These are phyloP conservation scores for Leucoraja ocellata DNA, from an alignment of 2,797 vertebrate species.

Conservation along the genomic window DNA sequence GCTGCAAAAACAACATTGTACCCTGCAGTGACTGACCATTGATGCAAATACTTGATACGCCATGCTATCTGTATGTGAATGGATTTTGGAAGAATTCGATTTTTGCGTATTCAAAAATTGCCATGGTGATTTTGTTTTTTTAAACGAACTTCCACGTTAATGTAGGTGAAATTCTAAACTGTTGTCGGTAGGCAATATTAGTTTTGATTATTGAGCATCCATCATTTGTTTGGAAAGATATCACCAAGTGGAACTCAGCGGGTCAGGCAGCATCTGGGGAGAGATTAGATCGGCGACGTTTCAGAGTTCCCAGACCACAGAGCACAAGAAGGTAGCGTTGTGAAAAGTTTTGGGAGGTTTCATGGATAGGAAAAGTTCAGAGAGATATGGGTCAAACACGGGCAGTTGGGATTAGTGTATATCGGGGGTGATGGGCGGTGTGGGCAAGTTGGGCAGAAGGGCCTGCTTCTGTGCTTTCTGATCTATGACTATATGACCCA, in stretches of 20 bases:
- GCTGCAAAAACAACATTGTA: background rate
- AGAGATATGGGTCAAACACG: too few species aligned
- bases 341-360: too few species aligned
- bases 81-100: background rate
- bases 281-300: too few species aligned
- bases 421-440: too few species aligned
- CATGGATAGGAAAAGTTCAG: too few species aligned
- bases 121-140: too few species aligned
- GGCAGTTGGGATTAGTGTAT: too few species aligned
- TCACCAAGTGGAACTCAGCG: too few species aligned
- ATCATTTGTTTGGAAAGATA: background rate
- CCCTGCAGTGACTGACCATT: background rate
- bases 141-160: background rate
- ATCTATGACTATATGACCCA: background rate
- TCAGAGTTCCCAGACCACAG: background rate
- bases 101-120: background rate
- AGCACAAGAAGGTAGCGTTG: background rate
- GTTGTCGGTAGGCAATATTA: background rate
- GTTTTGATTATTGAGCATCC: background rate
- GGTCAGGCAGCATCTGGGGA: too few species aligned
- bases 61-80: background rate
- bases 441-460: too few species aligned
- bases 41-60: background rate
- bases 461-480: too few species aligned
- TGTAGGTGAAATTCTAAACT: background rate